A percentile compares a stretch with the other conserved stretches of the same genome.
Evolutionary conservation across 1,140 invertebrate genomes (phyloP).

Genomic region (Cotesia vestalis): DNA sequence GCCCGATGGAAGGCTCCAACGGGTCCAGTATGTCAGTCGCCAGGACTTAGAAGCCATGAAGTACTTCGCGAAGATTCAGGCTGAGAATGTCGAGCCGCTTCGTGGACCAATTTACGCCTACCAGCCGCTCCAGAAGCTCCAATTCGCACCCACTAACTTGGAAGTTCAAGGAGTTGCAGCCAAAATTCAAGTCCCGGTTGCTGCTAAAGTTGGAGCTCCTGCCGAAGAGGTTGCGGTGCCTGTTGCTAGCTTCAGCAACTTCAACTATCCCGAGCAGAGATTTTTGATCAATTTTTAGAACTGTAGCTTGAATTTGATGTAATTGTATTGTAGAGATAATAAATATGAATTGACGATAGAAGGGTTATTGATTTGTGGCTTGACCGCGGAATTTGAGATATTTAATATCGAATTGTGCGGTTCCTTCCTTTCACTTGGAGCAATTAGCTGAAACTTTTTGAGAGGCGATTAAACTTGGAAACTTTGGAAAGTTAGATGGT

Average conservation of each 20-base stretch:
- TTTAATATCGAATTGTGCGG: slow-evolving; percentile 62
- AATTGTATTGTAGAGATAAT: neutral
- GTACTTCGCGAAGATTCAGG: slow-evolving; percentile 66
- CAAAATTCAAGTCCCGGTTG: slow-evolving; percentile 39
- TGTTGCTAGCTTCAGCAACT: slow-evolving; percentile 46
- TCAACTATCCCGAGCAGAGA: slow-evolving; percentile 54
- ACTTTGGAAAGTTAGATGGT: no score
- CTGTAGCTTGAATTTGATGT: no score
- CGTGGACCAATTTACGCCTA: slow-evolving; percentile 68
- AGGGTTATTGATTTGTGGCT: slow-evolving; percentile 48
- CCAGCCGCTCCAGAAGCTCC: slow-evolving; percentile 59
- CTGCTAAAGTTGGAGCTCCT: slow-evolving; percentile 23
- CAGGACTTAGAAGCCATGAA: slow-evolving; percentile 67
- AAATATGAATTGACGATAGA: slow-evolving; percentile 1
- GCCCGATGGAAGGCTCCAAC: slow-evolving; percentile 66
- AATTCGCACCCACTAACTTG: slow-evolving; percentile 47
- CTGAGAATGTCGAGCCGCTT: slow-evolving; percentile 67
- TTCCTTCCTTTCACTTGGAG: no score
- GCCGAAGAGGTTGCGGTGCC: slow-evolving; percentile 1
- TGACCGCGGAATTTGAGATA: slow-evolving; percentile 66
- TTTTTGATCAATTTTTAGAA: slow-evolving; percentile 54
- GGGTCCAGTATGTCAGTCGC: slow-evolving; percentile 64
- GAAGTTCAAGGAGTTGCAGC: slow-evolving; percentile 32
- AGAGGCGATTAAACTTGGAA: no score
- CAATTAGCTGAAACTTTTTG: no score